Evolutionary conservation across 2,797 vertebrate species (phyloP).

Genomic region (Clarias fuscus): DNA sequence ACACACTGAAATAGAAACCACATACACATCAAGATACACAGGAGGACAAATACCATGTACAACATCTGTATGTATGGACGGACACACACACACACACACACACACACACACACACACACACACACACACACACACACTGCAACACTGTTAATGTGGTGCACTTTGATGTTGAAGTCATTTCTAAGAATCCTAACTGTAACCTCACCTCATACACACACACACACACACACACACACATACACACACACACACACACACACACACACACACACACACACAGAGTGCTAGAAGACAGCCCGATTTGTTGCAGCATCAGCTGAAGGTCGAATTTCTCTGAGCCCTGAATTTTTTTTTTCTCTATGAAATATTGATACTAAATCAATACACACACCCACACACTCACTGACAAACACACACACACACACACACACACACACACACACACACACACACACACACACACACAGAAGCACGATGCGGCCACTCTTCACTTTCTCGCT

Average conservation of each 20-base stretch:
- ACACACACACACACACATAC: conserved; percentile 27
- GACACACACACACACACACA: neutral
- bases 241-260: conserved; percentile 17
- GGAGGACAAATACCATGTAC: neutral
- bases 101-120: neutral
- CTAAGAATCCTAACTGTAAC: neutral
- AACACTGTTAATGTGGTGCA: conserved; percentile 7
- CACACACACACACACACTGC: neutral
- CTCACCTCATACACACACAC: neutral
- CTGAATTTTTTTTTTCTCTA: neutral
- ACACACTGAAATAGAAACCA: neutral
- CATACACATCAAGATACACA: neutral
- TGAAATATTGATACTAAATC: conserved; percentile 40
- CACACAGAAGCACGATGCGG: neutral
- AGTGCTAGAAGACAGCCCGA: neutral
- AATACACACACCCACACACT: conserved; percentile 22
- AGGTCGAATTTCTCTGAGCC: conserved; percentile 23
- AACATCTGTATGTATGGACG: neutral
- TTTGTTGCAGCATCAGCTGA: conserved; percentile 36
- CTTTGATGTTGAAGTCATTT: too few relatives aligned
- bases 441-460: neutral
- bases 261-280: conserved; percentile 6
- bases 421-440: neutral
- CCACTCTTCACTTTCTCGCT: neutral
- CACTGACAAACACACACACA: conserved; percentile 10